Evolutionary conservation across 2,888 invertebrate genomes (phyloP), one percentile per base, ranked within the genome.

Genomic region (Drosophila longiperda): DNA sequence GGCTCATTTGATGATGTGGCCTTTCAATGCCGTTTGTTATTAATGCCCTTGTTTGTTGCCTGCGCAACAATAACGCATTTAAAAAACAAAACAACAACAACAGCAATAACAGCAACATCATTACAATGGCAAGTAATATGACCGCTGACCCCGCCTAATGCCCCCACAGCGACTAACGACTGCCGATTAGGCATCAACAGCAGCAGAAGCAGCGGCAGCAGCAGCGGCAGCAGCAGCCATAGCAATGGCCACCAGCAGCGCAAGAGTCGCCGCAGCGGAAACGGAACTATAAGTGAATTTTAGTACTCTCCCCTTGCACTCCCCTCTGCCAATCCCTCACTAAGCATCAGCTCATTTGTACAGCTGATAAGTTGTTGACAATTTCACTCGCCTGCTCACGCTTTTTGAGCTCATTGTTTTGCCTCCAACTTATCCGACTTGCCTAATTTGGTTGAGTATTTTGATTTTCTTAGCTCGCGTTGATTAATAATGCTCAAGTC

Each of bases 21-120:
- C 88, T 72, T 85, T 88, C 83, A 86, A 83, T 88, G 88, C 72
- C 69, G 73, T 73, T 87, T 78, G 86, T 88, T 88, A 90, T 89
- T 90, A 88, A 90, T 90, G 83, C 82, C 75, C 70, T 78, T 82
- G 83, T 77, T 80, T 85, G 87, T 77, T 73, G 73, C 49, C 77
- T 65, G 63, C 62, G 83, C 70, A 71, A 88, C 88, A 86, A 86
- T 88, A 86, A 81, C 89, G 83, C 83, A 83, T 90, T 90, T 88
- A 83, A 90, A 84, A 75, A 66, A n/a, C n/a, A n/a, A 67, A 66
- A 34, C 23, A 33, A 55, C 40, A 60, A 52, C 20, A 65, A 33
- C 20, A 58, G 45, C 45, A 66, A 34, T 66, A 80, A 70, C 66
- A 70, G 65, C 72, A 61, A 52, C 62, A 72, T 73, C 66, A 76